These are phyloP conservation scores for Onychomys leucogaster DNA, from an alignment of 2,797 vertebrate genomes.

Conservation along the genomic window DNA sequence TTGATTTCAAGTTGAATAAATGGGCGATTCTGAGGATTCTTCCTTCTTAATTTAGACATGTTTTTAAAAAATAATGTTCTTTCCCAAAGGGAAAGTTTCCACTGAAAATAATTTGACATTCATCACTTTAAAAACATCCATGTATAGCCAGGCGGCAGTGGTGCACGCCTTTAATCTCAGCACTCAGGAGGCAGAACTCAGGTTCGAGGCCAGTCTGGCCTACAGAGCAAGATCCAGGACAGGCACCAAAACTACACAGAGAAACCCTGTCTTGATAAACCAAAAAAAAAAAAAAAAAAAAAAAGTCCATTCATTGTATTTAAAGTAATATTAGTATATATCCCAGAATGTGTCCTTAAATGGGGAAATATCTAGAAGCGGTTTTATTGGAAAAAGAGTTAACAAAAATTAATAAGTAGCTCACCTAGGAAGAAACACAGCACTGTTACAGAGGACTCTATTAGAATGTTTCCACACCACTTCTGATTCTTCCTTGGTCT, in stretches of 20 bases:
- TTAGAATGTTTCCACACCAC: neutral
- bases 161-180: too few relatives aligned
- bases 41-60: conserved; percentile 46
- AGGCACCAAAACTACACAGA: too few relatives aligned
- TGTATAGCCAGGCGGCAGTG: too few relatives aligned
- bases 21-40: conserved; percentile 31
- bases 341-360: conserved; percentile 35
- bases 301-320: conserved; percentile 19
- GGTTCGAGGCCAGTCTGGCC: too few relatives aligned
- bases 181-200: too few relatives aligned
- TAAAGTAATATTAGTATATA: neutral
- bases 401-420: conserved; percentile 31
- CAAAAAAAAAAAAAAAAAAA: too few relatives aligned
- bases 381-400: conserved; percentile 9
- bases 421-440: neutral
- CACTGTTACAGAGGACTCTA: neutral
- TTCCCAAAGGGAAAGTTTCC: conserved; percentile 20
- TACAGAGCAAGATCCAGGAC: too few relatives aligned
- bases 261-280: too few relatives aligned
- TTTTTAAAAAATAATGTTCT: conserved; percentile 17
- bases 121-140: neutral
- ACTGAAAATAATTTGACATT: conserved; percentile 58
- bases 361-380: neutral
- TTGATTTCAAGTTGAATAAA: conserved; percentile 1
- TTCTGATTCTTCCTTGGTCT: neutral